A percentile compares a stretch with the other conserved stretches of the same genome.
Evolutionary conservation across 1,140 invertebrate species (phyloP).

Genomic region (Orussus abietinus): DNA sequence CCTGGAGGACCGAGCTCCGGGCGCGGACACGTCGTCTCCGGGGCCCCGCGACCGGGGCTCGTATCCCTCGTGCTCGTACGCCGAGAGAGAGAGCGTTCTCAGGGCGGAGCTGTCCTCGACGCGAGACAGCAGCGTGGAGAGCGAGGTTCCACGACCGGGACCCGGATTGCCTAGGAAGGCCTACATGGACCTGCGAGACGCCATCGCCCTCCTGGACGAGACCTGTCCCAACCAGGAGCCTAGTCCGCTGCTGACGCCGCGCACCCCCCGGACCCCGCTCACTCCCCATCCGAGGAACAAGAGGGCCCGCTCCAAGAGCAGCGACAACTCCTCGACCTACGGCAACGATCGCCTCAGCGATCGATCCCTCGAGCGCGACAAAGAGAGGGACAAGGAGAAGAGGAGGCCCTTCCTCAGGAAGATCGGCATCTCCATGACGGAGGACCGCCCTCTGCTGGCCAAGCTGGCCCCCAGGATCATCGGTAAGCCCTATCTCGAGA

Average conservation of each 20-base stretch:
- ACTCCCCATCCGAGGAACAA: constrained; percentile 41
- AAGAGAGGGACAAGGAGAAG: constrained; percentile 33
- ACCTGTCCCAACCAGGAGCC: constrained; percentile 45
- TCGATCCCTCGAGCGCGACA: constrained; percentile 27
- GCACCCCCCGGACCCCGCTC: constrained; percentile 41
- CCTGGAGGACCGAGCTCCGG: constrained; percentile 18
- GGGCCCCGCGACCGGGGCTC: constrained; percentile 32
- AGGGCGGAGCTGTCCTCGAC: constrained; percentile 32
- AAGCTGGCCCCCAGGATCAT: constrained; percentile 42
- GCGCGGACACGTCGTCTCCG: constrained; percentile 17
- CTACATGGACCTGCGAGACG: constrained; percentile 47
- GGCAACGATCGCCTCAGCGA: constrained; percentile 44
- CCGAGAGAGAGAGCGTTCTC: constrained; percentile 14
- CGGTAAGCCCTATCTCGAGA: constrained; percentile 47
- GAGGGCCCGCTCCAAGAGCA: constrained; percentile 46
- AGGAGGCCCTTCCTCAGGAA: constrained; percentile 45
- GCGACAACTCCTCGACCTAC: constrained; percentile 47
- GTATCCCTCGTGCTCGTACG: constrained; percentile 33
- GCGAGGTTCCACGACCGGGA: constrained; percentile 22
- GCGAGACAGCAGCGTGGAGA: constrained; percentile 43
- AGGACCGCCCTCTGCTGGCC: constrained; percentile 42
- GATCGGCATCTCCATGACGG: constrained; percentile 48
- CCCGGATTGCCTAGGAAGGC: constrained; percentile 37
- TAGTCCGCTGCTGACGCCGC: constrained; percentile 42
- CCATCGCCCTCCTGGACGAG: constrained; percentile 47